Evolutionary conservation across 2,888 invertebrate genomes (phyloP).

Genomic region (Papilio demoleus): DNA sequence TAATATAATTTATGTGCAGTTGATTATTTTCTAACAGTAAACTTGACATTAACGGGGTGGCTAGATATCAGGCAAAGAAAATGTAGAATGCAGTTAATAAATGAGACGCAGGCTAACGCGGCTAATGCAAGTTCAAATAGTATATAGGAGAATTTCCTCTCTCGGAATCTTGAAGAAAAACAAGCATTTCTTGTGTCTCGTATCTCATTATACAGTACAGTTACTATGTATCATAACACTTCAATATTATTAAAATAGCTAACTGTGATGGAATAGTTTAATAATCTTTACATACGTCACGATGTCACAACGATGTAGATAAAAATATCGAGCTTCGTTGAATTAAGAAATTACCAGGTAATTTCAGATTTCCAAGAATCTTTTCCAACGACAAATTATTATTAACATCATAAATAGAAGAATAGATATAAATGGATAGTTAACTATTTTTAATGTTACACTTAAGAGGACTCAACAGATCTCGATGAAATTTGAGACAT

Average conservation of each 20-base stretch:
- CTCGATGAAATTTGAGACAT: too few relatives aligned
- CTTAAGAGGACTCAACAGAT: too few relatives aligned
- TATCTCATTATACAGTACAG: conserved; percentile 13
- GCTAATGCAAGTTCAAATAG: conserved; percentile 12
- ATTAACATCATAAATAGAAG: too few relatives aligned
- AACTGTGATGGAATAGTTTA: background rate
- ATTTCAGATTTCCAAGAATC: too few relatives aligned
- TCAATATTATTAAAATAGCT: conserved; percentile 8
- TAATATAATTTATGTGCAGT: background rate
- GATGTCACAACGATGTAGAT: background rate
- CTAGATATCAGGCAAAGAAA: background rate
- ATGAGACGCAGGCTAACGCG: background rate
- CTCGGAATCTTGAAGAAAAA: conserved; percentile 18
- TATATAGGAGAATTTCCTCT: conserved; percentile 24
- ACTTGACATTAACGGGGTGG: background rate
- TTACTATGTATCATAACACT: conserved; percentile 12
- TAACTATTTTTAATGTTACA: too few relatives aligned
- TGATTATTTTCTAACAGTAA: conserved; percentile 15
- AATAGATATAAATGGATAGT: too few relatives aligned
- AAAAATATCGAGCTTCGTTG: background rate
- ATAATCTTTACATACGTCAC: background rate
- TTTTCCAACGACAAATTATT: too few relatives aligned
- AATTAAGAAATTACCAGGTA: too few relatives aligned
- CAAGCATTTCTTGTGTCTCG: conserved; percentile 15
- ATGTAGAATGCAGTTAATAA: conserved; percentile 25